Evolutionary conservation across 2,888 invertebrate species (phyloP).

Genomic region (Perizoma flavofasciatum): DNA sequence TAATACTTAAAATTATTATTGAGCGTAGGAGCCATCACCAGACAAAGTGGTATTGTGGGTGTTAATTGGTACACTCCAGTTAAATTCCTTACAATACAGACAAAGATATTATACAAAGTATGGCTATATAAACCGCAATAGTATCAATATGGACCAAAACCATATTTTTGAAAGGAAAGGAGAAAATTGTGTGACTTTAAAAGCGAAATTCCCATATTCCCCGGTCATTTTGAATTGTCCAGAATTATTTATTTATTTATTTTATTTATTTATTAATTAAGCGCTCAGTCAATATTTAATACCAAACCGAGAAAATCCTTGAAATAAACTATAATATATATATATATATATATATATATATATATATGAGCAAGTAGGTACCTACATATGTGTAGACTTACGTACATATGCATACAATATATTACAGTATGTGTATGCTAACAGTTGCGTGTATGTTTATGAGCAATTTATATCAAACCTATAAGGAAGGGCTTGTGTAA

Average conservation of each 20-base stretch:
- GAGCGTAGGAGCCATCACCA: conserved; percentile 48
- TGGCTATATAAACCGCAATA: conserved; percentile 31
- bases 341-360: no score
- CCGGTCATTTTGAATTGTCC: no score
- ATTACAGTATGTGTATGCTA: conserved; percentile 13
- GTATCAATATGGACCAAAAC: conserved; percentile 1
- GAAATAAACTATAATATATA: conserved; percentile 6
- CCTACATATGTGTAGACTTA: conserved; percentile 10
- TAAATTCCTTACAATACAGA: conserved; percentile 35
- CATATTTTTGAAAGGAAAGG: not conserved
- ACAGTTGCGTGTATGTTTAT: conserved; percentile 24
- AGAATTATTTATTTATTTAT: no score
- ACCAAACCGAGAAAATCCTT: conserved; percentile 34
- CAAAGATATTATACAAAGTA: conserved; percentile 25
- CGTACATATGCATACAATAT: conserved; percentile 19
- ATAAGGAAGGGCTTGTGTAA: conserved; percentile 41
- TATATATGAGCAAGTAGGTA: not conserved
- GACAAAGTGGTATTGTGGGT: conserved; percentile 49
- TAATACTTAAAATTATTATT: conserved; percentile 46
- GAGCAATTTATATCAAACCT: conserved; percentile 35
- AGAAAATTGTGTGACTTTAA: not conserved
- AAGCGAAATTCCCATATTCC: not conserved
- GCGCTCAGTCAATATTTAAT: no score
- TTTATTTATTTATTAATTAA: no score
- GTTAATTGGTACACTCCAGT: conserved; percentile 46